phyloP scores from a whole-genome alignment of 2,888 invertebrate genomes.

The Meteorus colon region DNA sequence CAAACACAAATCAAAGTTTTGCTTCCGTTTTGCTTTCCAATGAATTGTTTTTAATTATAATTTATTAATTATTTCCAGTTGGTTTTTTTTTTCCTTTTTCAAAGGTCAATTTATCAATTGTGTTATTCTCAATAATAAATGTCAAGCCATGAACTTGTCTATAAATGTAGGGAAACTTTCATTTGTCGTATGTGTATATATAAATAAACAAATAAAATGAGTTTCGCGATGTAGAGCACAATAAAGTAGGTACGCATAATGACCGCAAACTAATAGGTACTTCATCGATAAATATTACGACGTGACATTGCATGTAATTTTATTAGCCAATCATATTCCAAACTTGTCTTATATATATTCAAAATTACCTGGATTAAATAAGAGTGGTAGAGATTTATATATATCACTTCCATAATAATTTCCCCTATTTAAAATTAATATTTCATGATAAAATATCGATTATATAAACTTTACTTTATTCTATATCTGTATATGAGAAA shows the following conservation, averaged over 20 bases:
- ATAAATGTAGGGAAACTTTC: background rate
- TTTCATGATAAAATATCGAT: slow-evolving; percentile 36
- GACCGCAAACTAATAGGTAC: background rate
- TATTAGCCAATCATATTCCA: background rate
- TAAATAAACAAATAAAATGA: background rate
- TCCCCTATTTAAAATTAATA: slow-evolving; percentile 10
- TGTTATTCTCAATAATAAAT: slow-evolving; percentile 7
- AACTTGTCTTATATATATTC: background rate
- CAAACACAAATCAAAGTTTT: background rate
- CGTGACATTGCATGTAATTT: background rate
- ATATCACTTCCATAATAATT: background rate
- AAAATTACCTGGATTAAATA: background rate
- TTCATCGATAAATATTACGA: no score
- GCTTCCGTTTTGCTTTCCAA: background rate
- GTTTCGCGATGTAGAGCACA: background rate
- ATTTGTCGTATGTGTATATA: background rate
- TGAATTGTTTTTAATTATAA: background rate
- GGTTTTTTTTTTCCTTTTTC: background rate
- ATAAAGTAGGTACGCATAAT: slow-evolving; percentile 15
- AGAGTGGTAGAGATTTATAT: background rate
- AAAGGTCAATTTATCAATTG: background rate
- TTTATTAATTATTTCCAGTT: background rate
- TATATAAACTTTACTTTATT: background rate
- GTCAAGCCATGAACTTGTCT: slow-evolving; percentile 24
- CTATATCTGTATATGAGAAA: slow-evolving; percentile 15